Evolutionary conservation across 2,113 vertebrate species (phyloP).

Genomic region (Entelurus aequoreus): DNA sequence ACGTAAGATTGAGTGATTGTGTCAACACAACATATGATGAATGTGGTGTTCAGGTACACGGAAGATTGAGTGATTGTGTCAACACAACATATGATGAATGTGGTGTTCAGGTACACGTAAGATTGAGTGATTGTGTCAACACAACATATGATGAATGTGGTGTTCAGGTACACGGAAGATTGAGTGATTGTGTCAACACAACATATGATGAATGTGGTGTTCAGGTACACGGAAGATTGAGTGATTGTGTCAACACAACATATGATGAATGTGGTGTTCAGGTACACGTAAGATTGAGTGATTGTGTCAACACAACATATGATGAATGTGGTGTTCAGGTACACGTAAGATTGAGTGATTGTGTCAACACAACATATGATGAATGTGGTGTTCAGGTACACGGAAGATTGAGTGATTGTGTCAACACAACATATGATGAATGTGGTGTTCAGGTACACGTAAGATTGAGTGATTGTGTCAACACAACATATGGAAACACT

Average conservation of each 20-base stretch:
- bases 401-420: constrained; percentile 66
- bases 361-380: too few relatives aligned
- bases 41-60: constrained; percentile 77
- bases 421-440: too few relatives aligned
- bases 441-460: constrained; percentile 56
- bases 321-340: constrained; percentile 79
- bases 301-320: too few relatives aligned
- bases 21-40: too few relatives aligned
- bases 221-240: constrained; percentile 77
- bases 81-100: constrained; percentile 81
- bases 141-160: constrained; percentile 80
- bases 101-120: constrained; percentile 77
- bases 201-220: constrained; percentile 80
- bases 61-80: constrained; percentile 65
- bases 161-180: constrained; percentile 78
- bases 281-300: constrained; percentile 74
- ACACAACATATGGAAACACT: constrained; percentile 77
- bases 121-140: constrained; percentile 59
- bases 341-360: constrained; percentile 70
- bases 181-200: constrained; percentile 35
- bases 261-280: constrained; percentile 79
- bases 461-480: constrained; percentile 80
- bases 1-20: constrained; percentile 67
- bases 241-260: too few relatives aligned
- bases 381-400: constrained; percentile 78